phyloP scores from a whole-genome alignment of 2,797 vertebrate species.

The Ficedula albicollis region DNA sequence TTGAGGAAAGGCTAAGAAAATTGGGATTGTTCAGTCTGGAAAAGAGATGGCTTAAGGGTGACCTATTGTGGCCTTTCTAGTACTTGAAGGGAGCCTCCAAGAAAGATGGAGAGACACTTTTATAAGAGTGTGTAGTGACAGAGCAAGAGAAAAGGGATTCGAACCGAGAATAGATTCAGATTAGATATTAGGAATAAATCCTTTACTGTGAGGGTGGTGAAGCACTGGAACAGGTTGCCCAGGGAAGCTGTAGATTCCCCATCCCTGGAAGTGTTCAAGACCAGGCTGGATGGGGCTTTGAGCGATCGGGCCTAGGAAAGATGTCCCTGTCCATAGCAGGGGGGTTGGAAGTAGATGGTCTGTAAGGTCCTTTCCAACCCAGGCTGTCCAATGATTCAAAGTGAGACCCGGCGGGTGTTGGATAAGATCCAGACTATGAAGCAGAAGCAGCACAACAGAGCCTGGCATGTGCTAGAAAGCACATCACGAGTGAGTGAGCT shows the following conservation, averaged over 20 bases:
- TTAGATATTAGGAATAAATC: not conserved
- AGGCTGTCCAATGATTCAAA: not conserved
- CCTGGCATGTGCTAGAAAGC: not conserved
- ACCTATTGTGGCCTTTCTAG: no score
- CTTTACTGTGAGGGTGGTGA: not conserved
- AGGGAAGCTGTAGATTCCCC: not conserved
- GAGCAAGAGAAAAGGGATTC: not conserved
- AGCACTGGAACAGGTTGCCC: not conserved
- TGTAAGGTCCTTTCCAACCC: not conserved
- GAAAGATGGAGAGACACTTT: not conserved
- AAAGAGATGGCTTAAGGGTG: not conserved
- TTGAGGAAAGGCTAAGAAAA: not conserved
- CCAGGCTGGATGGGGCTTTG: not conserved
- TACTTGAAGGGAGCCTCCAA: not conserved
- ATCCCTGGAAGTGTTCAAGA: not conserved
- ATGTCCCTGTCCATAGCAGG: not conserved
- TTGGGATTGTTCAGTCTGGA: not conserved
- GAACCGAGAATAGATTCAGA: not conserved
- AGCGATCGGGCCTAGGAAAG: not conserved
- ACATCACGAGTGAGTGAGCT: fast-evolving
- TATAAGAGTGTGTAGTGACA: not conserved
- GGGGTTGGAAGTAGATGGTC: not conserved
- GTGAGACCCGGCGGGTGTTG: not conserved
- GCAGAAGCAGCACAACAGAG: not conserved
- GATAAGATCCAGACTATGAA: not conserved